These are phyloP conservation scores for Dolichallabes microphthalmus DNA, from an alignment of 2,113 vertebrate species.

Conservation along the genomic window DNA sequence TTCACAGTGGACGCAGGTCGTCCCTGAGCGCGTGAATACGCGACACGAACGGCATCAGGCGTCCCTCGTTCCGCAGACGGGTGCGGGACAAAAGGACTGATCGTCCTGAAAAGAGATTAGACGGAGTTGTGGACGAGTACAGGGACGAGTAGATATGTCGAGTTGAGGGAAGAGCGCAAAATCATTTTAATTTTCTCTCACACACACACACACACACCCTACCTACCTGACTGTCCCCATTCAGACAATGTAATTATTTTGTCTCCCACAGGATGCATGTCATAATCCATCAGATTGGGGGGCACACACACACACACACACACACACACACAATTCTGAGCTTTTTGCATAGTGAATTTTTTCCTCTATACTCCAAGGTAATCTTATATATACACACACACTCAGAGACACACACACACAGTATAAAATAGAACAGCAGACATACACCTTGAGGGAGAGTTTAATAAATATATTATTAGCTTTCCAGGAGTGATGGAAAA, in stretches of 20 bases:
- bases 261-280: constrained; percentile 61
- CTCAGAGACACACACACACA: neutral
- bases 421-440: neutral
- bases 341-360: neutral
- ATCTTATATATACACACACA: neutral
- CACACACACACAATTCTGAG: neutral
- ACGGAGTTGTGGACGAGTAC: neutral
- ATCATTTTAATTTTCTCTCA: neutral
- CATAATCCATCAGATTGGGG: constrained; percentile 60
- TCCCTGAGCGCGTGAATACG: neutral
- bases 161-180: neutral
- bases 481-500: neutral
- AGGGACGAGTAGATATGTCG: neutral
- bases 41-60: neutral
- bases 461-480: neutral
- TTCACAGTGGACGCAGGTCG: neutral
- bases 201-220: neutral
- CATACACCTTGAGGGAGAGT: neutral
- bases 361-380: neutral
- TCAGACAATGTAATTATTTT: constrained; percentile 49
- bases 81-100: neutral
- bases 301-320: too few relatives aligned
- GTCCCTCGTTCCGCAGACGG: neutral
- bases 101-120: neutral
- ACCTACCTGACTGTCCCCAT: constrained; percentile 18